These are phyloP conservation scores for Hydrophis major DNA, from an alignment of 2,797 vertebrate genomes.

Conservation along the genomic window DNA sequence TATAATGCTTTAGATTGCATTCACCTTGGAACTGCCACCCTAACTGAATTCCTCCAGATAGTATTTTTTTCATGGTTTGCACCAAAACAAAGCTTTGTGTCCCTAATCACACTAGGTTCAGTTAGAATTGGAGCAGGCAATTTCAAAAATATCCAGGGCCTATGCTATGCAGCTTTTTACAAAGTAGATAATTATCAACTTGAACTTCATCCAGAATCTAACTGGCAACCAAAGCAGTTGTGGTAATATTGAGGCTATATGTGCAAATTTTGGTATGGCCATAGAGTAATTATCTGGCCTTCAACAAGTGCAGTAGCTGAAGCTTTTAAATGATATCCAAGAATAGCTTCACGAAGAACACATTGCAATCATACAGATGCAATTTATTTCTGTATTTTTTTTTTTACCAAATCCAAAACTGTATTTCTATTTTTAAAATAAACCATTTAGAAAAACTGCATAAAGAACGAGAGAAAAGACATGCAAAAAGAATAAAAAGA, in stretches of 20 bases:
- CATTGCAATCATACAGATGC: neutral
- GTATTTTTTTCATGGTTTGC: neutral
- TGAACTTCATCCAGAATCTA: neutral
- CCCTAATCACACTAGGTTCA: neutral
- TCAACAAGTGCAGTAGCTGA: neutral
- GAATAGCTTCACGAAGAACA: neutral
- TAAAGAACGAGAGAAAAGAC: neutral
- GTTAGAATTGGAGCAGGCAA: neutral
- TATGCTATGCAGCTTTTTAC: neutral
- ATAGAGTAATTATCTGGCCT: neutral
- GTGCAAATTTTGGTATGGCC: neutral
- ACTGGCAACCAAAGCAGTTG: neutral
- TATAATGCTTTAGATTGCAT: neutral
- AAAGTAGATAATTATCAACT: neutral
- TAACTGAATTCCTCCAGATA: neutral
- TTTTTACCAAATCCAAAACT: neutral
- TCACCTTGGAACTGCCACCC: neutral
- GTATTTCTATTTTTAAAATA: neutral
- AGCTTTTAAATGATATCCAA: neutral
- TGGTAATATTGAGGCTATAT: neutral
- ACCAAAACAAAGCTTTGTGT: neutral
- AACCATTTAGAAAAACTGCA: neutral
- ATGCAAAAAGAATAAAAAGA: neutral
- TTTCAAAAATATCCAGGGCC: neutral
- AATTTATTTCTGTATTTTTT: neutral